These are phyloP conservation scores for Limnodromus scolopaceus DNA, from an alignment of 2,797 vertebrate species.

Conservation along the genomic window DNA sequence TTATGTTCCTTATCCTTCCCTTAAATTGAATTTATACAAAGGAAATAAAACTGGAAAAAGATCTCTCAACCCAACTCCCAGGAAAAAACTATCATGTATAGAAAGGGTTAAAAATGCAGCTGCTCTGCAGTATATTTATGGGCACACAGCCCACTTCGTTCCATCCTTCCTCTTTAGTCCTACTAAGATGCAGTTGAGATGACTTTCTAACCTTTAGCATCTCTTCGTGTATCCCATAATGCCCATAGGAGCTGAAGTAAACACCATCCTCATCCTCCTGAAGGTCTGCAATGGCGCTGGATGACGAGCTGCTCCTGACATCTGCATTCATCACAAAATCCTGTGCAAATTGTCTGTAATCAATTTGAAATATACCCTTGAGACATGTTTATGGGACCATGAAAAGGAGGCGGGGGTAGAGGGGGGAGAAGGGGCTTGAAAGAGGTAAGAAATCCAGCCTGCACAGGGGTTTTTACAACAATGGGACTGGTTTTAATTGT, in stretches of 20 bases:
- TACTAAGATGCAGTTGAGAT: not conserved
- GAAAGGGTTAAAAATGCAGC: conserved; percentile 75
- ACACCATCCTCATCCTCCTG: conserved; percentile 91
- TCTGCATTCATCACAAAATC: conserved; percentile 90
- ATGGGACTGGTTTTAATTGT: not conserved
- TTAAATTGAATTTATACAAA: not conserved
- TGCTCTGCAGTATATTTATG: conserved; percentile 34
- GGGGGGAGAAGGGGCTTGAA: not conserved
- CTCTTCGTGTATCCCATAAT: conserved; percentile 95
- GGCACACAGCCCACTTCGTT: conserved; percentile 14
- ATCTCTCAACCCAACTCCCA: not conserved
- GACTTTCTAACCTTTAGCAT: conserved; percentile 94
- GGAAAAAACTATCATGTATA: not conserved
- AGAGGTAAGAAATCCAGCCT: not conserved
- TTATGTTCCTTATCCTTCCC: not conserved
- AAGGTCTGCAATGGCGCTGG: conserved; percentile 83
- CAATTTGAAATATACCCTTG: conserved; percentile 82
- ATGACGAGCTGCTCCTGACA: conserved; percentile 68
- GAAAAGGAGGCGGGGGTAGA: not conserved
- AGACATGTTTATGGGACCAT: conserved; percentile 61
- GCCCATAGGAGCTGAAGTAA: conserved; percentile 97
- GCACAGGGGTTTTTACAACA: not conserved
- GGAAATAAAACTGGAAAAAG: not conserved
- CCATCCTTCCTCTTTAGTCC: not conserved
- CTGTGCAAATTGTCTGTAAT: conserved; percentile 90